phyloP scores from a whole-genome alignment of 2,797 vertebrate genomes.

The Delichon dasypus region DNA sequence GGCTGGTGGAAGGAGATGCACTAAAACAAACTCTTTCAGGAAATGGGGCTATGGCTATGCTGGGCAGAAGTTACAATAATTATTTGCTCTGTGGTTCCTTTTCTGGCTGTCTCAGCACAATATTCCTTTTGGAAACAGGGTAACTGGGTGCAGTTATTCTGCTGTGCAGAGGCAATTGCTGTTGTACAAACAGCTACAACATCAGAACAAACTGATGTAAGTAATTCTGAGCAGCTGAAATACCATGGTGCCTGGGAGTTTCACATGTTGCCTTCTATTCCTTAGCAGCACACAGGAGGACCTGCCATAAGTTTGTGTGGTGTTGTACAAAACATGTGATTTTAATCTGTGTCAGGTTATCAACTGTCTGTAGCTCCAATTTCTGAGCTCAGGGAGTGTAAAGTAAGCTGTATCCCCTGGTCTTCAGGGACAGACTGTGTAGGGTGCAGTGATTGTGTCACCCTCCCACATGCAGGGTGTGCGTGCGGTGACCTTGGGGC shows the following conservation, averaged over 20 bases:
- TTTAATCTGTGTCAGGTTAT: background rate
- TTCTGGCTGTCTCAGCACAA: background rate
- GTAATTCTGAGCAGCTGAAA: slow-evolving; percentile 1
- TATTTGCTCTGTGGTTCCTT: slow-evolving; percentile 47
- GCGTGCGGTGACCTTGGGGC: accelerated
- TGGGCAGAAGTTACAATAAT: slow-evolving; percentile 25
- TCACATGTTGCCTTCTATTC: background rate
- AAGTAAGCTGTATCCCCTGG: background rate
- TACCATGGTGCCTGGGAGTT: background rate
- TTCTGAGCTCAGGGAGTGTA: background rate
- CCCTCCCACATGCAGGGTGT: background rate
- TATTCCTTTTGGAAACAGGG: background rate
- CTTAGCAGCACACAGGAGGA: background rate
- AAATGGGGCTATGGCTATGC: slow-evolving; percentile 5
- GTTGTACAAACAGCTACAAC: background rate
- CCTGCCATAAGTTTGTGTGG: background rate
- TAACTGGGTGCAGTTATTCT: background rate
- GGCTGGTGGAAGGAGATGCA: slow-evolving; percentile 11
- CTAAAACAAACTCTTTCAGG: slow-evolving; percentile 46
- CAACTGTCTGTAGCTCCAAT: background rate
- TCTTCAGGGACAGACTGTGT: background rate
- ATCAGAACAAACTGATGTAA: background rate
- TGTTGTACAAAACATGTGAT: background rate
- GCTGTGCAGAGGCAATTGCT: background rate
- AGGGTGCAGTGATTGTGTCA: background rate